Percentiles rank a stretch among this genome's conserved stretches.
Conservation (phyloP, 2,888 invertebrate species). For the Scelioninae gen. 1 region DNA sequence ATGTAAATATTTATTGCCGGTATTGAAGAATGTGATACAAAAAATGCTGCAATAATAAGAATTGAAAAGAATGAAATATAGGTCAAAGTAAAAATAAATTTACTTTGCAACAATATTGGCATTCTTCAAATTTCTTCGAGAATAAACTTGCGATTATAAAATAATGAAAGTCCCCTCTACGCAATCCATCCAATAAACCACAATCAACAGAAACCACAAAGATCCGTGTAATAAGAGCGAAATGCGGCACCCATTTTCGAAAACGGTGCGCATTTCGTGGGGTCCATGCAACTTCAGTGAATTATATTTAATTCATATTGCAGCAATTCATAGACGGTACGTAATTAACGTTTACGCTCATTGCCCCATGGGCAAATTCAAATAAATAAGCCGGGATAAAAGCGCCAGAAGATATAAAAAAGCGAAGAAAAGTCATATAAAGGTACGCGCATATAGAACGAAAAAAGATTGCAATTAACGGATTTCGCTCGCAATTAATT, state of each 20-base stretch:
- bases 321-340: constrained; percentile 26
- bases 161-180: constrained; percentile 9
- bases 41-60: too few relatives aligned
- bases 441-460: too few relatives aligned
- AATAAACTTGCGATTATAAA: constrained; percentile 22
- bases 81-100: background rate
- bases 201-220: constrained; percentile 34
- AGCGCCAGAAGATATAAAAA: constrained; percentile 9
- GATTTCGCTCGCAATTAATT: constrained; percentile 16
- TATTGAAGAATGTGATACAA: too few relatives aligned
- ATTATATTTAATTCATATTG: constrained; percentile 38
- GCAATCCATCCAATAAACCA: constrained; percentile 21
- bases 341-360: constrained; percentile 48
- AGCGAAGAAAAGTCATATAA: background rate
- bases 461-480: constrained; percentile 22
- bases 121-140: too few relatives aligned
- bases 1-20: too few relatives aligned
- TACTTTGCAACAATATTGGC: background rate
- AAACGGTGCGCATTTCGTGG: constrained; percentile 39
- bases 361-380: constrained; percentile 27
- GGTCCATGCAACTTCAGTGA: constrained; percentile 38
- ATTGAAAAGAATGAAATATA: background rate
- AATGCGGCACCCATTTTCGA: constrained; percentile 21
- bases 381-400: too few relatives aligned
- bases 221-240: constrained; percentile 32